A percentile compares a stretch with the other conserved stretches of the same genome.
These are phyloP conservation scores for Apodemus speciosus DNA, from an alignment of 2,113 vertebrate genomes.

Conservation along the genomic window DNA sequence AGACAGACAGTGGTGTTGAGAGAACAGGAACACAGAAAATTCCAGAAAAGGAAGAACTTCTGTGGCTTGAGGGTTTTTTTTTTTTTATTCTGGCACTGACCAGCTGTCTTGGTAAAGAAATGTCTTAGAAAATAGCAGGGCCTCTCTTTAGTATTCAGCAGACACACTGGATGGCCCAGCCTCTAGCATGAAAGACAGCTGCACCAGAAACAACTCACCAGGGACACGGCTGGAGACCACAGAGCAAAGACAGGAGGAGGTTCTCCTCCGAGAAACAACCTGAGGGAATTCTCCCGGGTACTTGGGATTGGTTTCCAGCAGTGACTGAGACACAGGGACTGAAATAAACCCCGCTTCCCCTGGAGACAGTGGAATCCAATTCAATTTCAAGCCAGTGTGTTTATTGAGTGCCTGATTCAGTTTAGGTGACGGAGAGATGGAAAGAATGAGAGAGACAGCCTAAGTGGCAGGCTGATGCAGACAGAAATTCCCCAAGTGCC, in stretches of 20 bases:
- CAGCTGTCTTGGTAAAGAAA: neutral
- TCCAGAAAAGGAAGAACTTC: neutral
- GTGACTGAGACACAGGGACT: neutral
- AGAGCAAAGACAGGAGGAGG: neutral
- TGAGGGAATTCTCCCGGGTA: neutral
- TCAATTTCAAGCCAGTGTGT: slow-evolving; percentile 61
- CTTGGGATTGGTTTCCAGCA: neutral
- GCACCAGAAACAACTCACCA: neutral
- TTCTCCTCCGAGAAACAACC: neutral
- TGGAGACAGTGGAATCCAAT: slow-evolving; percentile 56
- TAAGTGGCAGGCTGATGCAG: neutral
- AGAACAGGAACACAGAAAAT: slow-evolving; percentile 16
- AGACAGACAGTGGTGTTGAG: neutral
- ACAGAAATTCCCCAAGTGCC: slow-evolving; percentile 40
- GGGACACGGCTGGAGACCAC: neutral
- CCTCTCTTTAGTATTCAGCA: neutral
- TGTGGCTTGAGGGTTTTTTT: neutral
- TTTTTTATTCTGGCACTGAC: neutral
- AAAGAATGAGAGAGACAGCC: neutral
- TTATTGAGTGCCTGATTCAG: slow-evolving; percentile 67
- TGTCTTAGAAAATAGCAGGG: neutral
- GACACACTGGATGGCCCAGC: neutral
- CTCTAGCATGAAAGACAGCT: neutral
- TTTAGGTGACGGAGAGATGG: slow-evolving; percentile 58
- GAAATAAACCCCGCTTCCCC: slow-evolving; percentile 61